Conservation (phyloP, 2,113 vertebrate species). For the Gavia stellata region DNA sequence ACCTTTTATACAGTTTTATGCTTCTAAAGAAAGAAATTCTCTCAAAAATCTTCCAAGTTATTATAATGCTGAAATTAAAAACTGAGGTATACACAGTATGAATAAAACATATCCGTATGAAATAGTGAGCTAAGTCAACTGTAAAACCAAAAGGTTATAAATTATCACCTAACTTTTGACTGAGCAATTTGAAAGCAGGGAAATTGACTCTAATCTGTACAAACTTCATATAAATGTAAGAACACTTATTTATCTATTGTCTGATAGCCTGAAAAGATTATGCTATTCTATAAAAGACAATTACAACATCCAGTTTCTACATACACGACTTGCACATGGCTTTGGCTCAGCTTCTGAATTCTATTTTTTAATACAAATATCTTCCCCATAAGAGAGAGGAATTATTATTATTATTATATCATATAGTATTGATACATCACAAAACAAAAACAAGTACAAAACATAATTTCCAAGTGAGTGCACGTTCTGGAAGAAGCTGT, state of each 20-base stretch:
- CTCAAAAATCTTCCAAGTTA: slow-evolving; percentile 4
- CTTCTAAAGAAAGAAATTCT: slow-evolving; percentile 20
- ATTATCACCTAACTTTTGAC: neutral
- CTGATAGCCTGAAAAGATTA: neutral
- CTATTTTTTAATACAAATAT: neutral
- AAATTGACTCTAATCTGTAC: neutral
- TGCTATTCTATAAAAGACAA: neutral
- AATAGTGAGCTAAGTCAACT: neutral
- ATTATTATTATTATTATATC: neutral
- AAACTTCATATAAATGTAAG: neutral
- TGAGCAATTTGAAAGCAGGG: neutral
- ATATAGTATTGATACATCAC: neutral
- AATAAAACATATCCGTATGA: neutral
- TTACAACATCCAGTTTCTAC: neutral
- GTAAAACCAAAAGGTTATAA: neutral
- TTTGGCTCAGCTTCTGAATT: neutral
- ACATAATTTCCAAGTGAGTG: neutral
- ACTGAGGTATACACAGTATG: neutral
- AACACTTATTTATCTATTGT: neutral
- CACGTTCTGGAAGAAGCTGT: neutral
- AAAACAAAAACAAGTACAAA: neutral
- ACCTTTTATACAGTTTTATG: neutral
- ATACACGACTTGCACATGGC: fast-evolving
- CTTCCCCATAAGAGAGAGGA: neutral
- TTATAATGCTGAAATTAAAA: slow-evolving; percentile 15